These are phyloP conservation scores for Xestia rhomboidea DNA, from an alignment of 2,888 invertebrate genomes.

Conservation along the genomic window DNA sequence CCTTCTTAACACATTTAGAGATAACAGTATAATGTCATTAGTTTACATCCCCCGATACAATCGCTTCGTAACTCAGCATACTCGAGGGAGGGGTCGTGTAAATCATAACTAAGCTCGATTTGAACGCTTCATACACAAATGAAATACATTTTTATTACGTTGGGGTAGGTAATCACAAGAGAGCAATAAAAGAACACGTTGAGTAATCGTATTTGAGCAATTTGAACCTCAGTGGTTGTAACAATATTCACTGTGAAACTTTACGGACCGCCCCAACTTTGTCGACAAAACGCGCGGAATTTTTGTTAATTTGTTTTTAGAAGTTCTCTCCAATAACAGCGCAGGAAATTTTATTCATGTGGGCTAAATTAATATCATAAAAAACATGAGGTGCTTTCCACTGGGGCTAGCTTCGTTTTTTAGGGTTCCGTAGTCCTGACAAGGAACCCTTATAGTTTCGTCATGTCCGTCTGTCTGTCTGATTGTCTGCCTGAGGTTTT, in stretches of 20 bases:
- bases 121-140: slow-evolving; percentile 47
- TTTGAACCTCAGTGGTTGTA: slow-evolving; percentile 63
- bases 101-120: slow-evolving; percentile 56
- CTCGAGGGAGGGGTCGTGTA: slow-evolving; percentile 37
- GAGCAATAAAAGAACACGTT: slow-evolving; percentile 60
- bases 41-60: slow-evolving; percentile 48
- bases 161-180: slow-evolving; percentile 46
- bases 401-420: slow-evolving; percentile 1
- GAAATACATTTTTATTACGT: slow-evolving; percentile 59
- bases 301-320: slow-evolving; percentile 66
- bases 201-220: slow-evolving; percentile 65
- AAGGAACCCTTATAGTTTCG: too few relatives aligned
- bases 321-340: slow-evolving; percentile 53
- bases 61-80: slow-evolving; percentile 18
- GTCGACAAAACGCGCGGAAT: slow-evolving; percentile 55
- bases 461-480: too few relatives aligned
- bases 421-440: too few relatives aligned
- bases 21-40: slow-evolving; percentile 58
- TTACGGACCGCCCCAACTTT: slow-evolving; percentile 56
- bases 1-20: slow-evolving; percentile 47
- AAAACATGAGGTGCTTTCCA: slow-evolving; percentile 23
- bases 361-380: slow-evolving; percentile 40
- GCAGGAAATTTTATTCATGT: slow-evolving; percentile 50
- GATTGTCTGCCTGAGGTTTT: too few relatives aligned
- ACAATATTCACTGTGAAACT: slow-evolving; percentile 63